Percentiles rank a stretch among this genome's conserved stretches.
These are phyloP conservation scores for Lasioglossum calceatum DNA, from an alignment of 2,888 invertebrate species.

Conservation along the genomic window DNA sequence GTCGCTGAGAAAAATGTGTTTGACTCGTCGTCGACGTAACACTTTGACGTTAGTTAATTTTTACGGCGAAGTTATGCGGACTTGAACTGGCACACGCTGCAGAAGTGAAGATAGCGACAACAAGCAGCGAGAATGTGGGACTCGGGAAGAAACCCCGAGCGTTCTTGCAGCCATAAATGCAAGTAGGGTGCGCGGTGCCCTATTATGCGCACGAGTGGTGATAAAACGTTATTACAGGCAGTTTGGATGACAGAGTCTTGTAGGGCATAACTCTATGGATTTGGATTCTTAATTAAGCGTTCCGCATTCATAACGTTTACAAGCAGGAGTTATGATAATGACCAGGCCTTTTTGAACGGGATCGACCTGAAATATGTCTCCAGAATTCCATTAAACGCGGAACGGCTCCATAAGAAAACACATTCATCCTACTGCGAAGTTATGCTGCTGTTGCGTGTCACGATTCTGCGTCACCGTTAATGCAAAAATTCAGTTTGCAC, in stretches of 20 bases:
- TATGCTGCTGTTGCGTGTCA: background rate
- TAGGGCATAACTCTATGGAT: conserved; percentile 3
- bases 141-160: conserved; percentile 12
- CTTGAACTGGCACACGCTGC: background rate
- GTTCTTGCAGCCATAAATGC: conserved; percentile 22
- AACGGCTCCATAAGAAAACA: too few relatives aligned
- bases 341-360: background rate
- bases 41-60: background rate
- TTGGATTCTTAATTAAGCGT: conserved; percentile 17
- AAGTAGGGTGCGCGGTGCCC: conserved; percentile 13
- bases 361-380: background rate
- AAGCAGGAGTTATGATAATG: conserved; percentile 16
- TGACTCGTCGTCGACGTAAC: background rate
- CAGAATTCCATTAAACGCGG: background rate
- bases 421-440: background rate
- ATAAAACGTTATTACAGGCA: conserved; percentile 23
- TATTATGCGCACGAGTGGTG: conserved; percentile 18
- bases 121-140: background rate
- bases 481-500: too few relatives aligned
- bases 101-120: background rate
- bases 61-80: background rate
- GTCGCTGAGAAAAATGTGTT: background rate
- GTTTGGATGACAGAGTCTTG: conserved; percentile 16
- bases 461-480: too few relatives aligned
- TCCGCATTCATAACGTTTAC: conserved; percentile 12